Evolutionary conservation across 2,888 invertebrate genomes (phyloP), one percentile per base, ranked within the genome.

Genomic region (Pseudococcus jackbeardsleyi): DNA sequence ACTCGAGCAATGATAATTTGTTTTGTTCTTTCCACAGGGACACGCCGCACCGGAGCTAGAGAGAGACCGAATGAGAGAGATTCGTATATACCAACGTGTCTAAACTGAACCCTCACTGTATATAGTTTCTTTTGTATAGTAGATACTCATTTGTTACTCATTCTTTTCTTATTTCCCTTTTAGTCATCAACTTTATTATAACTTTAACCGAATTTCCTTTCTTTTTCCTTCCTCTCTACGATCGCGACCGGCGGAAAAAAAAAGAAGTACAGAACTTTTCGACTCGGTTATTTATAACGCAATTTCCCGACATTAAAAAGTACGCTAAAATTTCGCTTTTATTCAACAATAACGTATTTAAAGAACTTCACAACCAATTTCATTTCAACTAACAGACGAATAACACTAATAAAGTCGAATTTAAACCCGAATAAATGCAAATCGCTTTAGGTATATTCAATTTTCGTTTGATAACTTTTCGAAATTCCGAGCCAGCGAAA

Each of bases 161-260:
- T 86, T 86, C 86, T 86, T 86, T 86, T 86, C 86, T 86, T 77
- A 86, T 86, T 86, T 86, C 86, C 77, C 77, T 68, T 86, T 86
- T 77, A 77, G 64, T 86, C 86, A 77, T 86, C 86, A 86, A 86
- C 86, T 77, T 68, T 86, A 86, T 86, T 86, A 86, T 86, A 86
- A 86, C 72, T 86, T 86, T 72, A 68, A 39, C 86, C 86, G 72
- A 86, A 86, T 86, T 86, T 86, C 86, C 86, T 46, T 72, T 72
- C 64, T 33, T n/a, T 64, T 59, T 72, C 86, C 72, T 86, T 42
- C 77, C 26, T 33, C 68, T 77, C 15, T 86, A 15, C 86, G 86
- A 5, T 9, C 86, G 50, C 59, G 59, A 19, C 59, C 26, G 26
- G 26, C 26, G 26, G 26, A 33, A 33, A 33, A n/a, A n/a, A 39